A percentile compares a stretch with the other conserved stretches of the same genome.
Conservation (phyloP, 2,888 invertebrate genomes). For the Abscondita cerata region DNA sequence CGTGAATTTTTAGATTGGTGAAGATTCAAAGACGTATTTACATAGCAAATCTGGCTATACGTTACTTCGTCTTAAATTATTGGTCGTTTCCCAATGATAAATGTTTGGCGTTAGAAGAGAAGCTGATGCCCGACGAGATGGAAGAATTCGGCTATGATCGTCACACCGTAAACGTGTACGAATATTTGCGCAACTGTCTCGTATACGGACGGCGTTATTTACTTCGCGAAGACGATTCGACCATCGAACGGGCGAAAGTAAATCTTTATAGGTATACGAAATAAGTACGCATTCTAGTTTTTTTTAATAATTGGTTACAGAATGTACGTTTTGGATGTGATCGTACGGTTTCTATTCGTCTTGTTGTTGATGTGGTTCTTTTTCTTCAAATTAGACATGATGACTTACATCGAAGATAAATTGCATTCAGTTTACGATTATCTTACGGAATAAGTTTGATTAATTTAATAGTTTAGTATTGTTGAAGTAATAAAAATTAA, state of each 20-base stretch:
- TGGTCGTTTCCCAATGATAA: constrained; percentile 80
- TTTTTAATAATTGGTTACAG: constrained; percentile 44
- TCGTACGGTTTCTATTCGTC: constrained; percentile 33
- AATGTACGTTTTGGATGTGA: constrained; percentile 50
- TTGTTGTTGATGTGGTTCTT: constrained; percentile 16
- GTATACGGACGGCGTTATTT: constrained; percentile 71
- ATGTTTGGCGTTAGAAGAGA: constrained; percentile 62
- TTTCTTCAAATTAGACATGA: not conserved
- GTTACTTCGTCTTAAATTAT: constrained; percentile 76
- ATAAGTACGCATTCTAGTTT: not conserved
- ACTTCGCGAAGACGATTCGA: constrained; percentile 69
- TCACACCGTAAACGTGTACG: constrained; percentile 61
- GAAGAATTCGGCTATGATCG: constrained; percentile 68
- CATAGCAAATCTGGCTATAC: constrained; percentile 73
- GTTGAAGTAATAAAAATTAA: too few relatives aligned
- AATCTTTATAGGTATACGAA: constrained; percentile 62
- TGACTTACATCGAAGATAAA: constrained; percentile 4
- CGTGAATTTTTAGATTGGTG: constrained; percentile 69
- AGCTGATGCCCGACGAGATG: constrained; percentile 61
- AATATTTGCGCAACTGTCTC: constrained; percentile 63
- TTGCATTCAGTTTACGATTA: not conserved
- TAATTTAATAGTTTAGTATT: too few relatives aligned
- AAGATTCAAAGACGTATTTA: constrained; percentile 83
- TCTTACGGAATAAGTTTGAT: too few relatives aligned
- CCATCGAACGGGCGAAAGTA: constrained; percentile 62